Percentiles rank a stretch among this genome's conserved stretches.
Conservation (phyloP, 2,888 invertebrate species). For the Baronia brevicornis region DNA sequence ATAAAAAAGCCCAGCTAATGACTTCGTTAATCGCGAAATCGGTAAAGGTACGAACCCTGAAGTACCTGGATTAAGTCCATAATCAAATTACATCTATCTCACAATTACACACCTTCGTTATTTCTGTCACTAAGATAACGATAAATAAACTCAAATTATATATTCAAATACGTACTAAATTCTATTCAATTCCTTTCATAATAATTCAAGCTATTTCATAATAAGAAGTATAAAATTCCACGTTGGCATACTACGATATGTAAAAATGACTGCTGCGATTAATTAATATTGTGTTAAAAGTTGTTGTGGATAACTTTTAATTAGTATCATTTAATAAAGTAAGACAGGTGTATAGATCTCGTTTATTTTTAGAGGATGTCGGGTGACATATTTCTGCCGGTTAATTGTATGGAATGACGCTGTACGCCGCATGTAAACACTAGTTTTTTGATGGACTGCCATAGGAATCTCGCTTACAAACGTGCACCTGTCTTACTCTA, state of each 20-base stretch:
- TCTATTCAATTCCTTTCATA: no score
- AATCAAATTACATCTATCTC: no score
- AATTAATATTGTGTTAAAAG: conserved; percentile 7
- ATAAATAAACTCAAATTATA: no score
- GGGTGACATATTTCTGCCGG: conserved; percentile 62
- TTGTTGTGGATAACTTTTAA: conserved; percentile 17
- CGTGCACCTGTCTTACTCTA: conserved; percentile 44
- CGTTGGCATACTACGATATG: conserved; percentile 1
- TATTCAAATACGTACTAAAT: no score
- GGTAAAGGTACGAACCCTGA: no score
- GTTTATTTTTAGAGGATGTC: conserved; percentile 54
- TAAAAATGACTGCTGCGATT: conserved; percentile 10
- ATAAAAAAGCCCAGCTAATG: no score
- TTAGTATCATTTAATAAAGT: conserved; percentile 30
- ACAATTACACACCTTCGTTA: no score
- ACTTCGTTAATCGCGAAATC: no score
- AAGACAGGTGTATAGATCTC: conserved; percentile 47
- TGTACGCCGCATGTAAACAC: conserved; percentile 44
- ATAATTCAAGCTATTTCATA: conserved; percentile 10
- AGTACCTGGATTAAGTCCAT: no score
- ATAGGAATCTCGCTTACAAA: conserved; percentile 45
- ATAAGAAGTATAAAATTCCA: conserved; percentile 3
- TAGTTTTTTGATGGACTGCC: conserved; percentile 52
- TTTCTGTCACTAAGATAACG: conserved; percentile 38
- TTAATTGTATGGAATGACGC: conserved; percentile 46